Evolutionary conservation across 2,113 vertebrate species (phyloP).

Genomic region (Ailuropoda melanoleuca): DNA sequence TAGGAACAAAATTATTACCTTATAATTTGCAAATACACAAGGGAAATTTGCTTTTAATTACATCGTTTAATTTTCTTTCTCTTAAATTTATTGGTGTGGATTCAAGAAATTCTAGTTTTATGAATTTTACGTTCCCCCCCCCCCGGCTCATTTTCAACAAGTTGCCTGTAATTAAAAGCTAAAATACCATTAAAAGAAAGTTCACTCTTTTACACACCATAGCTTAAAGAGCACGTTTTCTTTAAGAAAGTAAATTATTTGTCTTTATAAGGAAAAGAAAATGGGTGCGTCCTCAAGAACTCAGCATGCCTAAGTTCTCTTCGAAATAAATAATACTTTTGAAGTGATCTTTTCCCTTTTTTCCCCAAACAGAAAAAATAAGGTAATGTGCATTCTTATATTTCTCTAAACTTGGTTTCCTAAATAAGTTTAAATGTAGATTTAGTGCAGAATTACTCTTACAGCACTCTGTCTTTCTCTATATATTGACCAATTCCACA

Average conservation of each 20-base stretch:
- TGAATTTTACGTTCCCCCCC: not conserved
- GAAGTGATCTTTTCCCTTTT: not conserved
- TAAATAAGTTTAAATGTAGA: not conserved
- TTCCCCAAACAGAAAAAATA: not conserved
- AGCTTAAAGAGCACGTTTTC: not conserved
- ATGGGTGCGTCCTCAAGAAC: not conserved
- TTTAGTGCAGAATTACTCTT: not conserved
- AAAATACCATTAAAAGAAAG: not conserved
- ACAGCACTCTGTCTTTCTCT: not conserved
- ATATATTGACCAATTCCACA: not conserved
- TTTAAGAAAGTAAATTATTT: not conserved
- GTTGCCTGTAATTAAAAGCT: constrained; percentile 34
- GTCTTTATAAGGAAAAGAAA: not conserved
- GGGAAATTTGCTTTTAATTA: not conserved
- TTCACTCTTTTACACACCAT: not conserved
- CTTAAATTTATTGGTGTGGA: not conserved
- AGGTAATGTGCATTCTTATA: not conserved
- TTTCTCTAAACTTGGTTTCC: constrained; percentile 30
- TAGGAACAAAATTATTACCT: not conserved
- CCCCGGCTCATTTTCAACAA: constrained; percentile 37
- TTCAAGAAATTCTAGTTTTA: not conserved
- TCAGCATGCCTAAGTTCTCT: not conserved
- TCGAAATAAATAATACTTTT: not conserved
- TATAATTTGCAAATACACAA: not conserved
- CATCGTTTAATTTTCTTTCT: not conserved